phyloP scores from a whole-genome alignment of 2,113 vertebrate species.

The Athene noctua region DNA sequence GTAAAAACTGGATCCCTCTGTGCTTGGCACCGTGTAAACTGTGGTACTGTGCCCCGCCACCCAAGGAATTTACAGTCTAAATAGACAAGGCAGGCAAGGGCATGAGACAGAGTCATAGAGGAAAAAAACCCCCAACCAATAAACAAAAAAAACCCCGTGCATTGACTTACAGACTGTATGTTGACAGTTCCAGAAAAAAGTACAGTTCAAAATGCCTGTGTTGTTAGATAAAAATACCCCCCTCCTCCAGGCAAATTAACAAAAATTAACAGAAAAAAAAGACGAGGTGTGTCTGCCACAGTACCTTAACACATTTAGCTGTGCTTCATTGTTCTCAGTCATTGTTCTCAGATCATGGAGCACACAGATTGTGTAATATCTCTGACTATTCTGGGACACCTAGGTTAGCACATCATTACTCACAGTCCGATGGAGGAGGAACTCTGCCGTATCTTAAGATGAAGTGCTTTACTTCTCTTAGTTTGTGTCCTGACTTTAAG shows the following conservation, averaged over 20 bases:
- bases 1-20: background rate
- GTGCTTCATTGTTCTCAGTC: slow-evolving; percentile 31
- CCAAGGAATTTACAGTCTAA: background rate
- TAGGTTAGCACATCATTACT: slow-evolving; percentile 16
- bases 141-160: background rate
- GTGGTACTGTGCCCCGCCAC: background rate
- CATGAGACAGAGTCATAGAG: background rate
- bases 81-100: background rate
- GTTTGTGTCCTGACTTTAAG: slow-evolving; percentile 32
- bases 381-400: slow-evolving; percentile 26
- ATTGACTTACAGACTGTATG: background rate
- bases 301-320: background rate
- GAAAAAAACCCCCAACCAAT: rapidly evolving
- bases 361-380: slow-evolving; percentile 12
- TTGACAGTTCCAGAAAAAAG: background rate
- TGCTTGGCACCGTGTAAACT: background rate
- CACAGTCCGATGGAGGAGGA: background rate
- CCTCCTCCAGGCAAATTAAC: slow-evolving; percentile 4
- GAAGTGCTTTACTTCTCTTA: slow-evolving; percentile 1
- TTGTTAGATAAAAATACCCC: slow-evolving; percentile 21
- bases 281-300: slow-evolving; percentile 26
- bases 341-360: slow-evolving; percentile 8
- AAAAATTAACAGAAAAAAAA: slow-evolving; percentile 33
- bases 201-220: slow-evolving; percentile 15
- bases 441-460: background rate